Percentiles rank a stretch among this genome's conserved stretches.
Evolutionary conservation across 2,888 invertebrate genomes (phyloP).

Genomic region (Conomelus anceps): DNA sequence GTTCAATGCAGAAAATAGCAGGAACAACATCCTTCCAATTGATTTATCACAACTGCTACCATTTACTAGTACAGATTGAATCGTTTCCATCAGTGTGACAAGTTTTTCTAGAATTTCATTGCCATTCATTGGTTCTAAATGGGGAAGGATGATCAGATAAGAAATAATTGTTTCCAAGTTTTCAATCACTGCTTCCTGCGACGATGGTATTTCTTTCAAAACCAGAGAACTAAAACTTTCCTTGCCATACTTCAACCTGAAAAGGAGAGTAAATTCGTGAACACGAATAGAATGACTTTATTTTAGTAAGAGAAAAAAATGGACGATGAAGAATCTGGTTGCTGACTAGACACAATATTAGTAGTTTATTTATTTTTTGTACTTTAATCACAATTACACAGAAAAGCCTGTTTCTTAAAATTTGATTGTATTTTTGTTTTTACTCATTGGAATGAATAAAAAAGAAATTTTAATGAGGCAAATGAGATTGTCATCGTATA

Average conservation of each 20-base stretch:
- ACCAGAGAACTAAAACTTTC: not conserved
- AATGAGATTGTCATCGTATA: too few species aligned
- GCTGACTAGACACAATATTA: too few species aligned
- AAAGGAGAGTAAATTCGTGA: not conserved
- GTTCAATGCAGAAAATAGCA: not conserved
- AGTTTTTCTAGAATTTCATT: not conserved
- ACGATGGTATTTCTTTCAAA: not conserved
- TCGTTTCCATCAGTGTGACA: not conserved
- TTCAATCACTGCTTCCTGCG: not conserved
- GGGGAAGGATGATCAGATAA: not conserved
- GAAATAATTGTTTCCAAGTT: not conserved
- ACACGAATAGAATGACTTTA: too few species aligned
- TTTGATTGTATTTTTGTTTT: too few species aligned
- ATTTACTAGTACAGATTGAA: not conserved
- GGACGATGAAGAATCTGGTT: too few species aligned
- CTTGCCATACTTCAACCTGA: not conserved
- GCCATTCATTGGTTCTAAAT: not conserved
- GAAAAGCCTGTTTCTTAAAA: too few species aligned
- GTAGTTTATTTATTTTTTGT: too few species aligned
- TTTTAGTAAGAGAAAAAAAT: too few species aligned
- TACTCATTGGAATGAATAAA: too few species aligned
- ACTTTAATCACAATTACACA: too few species aligned
- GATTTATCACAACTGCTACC: not conserved
- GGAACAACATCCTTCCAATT: not conserved
- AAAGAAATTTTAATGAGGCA: too few species aligned